A percentile compares a stretch with the other conserved stretches of the same genome.
Conservation (phyloP, 1,140 invertebrate species). For the Ganaspis sp. region DNA sequence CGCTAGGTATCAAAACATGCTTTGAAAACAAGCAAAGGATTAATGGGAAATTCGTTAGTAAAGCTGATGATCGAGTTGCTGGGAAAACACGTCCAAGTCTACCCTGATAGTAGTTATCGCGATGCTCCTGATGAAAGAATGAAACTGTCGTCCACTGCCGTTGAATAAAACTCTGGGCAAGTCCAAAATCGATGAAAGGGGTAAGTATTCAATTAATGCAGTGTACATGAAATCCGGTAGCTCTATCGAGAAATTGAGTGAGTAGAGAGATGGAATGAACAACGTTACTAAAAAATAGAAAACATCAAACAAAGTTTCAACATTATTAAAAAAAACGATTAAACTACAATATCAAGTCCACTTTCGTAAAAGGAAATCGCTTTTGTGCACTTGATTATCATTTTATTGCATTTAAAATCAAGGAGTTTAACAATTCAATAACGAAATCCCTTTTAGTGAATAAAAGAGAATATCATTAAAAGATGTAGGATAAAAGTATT, state of each 20-base stretch:
- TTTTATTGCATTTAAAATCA: neutral
- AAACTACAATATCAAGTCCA: neutral
- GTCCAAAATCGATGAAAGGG: neutral
- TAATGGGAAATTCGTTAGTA: neutral
- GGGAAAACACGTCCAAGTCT: neutral
- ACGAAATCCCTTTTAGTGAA: no score
- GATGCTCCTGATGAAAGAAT: slow-evolving; percentile 1
- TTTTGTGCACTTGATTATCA: neutral
- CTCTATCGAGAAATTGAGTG: neutral
- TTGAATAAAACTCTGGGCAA: neutral
- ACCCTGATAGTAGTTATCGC: neutral
- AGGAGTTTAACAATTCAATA: neutral
- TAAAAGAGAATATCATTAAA: no score
- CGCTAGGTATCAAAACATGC: neutral
- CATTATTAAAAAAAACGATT: slow-evolving; percentile 1
- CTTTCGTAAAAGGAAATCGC: neutral
- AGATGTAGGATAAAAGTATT: neutral
- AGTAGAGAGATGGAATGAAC: neutral
- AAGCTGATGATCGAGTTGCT: neutral
- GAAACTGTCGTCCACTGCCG: neutral
- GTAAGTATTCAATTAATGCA: slow-evolving; percentile 11
- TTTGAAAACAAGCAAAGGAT: neutral
- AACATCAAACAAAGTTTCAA: neutral
- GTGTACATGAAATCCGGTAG: neutral
- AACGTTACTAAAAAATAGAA: neutral